Base-by-base conservation (phyloP, 2,888 invertebrate genomes). In the Melipona beecheii region DNA sequence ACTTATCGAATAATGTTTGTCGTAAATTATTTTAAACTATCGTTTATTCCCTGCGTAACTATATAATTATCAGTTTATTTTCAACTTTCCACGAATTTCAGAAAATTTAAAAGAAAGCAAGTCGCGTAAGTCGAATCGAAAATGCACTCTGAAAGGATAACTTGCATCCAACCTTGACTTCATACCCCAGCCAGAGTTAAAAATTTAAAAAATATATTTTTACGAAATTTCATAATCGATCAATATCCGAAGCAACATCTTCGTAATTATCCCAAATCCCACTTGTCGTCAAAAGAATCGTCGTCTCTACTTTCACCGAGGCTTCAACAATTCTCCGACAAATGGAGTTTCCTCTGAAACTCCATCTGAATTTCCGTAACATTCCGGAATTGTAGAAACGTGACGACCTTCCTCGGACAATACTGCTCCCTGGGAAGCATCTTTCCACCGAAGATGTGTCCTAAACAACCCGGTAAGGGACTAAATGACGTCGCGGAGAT, bases 401-500 rank as follows among this genome's bases (percentile, higher is more conserved):
- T 19, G 4, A 21, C 21, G 2, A 2, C 13, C 5, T 1, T 13
- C 2, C 21, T 11, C 5, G 21, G 11, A 31, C 13, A 5, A 2
- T 13, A 3, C 21, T 19, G 0, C 2, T 17, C n/a, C 11, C 4
- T 13, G 3, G 3, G 15, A 11, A 13, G 6, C 24, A 11, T 11
- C 11, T 27, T 49, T 2, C 2, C 58, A 19, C 24, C 24, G 13
- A 24, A 24, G 17, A 52, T n/a, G 21, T 5, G 0, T 24, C 24
- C 24, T 24, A 64, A 49, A 36, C 24, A 52, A 58, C 56, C 56
- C 66, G 19, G 27, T 0, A 4, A 15, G 11, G 19, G 17, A 21
- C 62, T 43, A 76, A 71, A 68, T 72, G 75, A 75, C 70, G 65
- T 82, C 75, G 21, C 6, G 5, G 17, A 66, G 75, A 64, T 70